Base-by-base conservation (phyloP, 35 echinoderm and acorn worm species). In the Chiridota heheva region DNA sequence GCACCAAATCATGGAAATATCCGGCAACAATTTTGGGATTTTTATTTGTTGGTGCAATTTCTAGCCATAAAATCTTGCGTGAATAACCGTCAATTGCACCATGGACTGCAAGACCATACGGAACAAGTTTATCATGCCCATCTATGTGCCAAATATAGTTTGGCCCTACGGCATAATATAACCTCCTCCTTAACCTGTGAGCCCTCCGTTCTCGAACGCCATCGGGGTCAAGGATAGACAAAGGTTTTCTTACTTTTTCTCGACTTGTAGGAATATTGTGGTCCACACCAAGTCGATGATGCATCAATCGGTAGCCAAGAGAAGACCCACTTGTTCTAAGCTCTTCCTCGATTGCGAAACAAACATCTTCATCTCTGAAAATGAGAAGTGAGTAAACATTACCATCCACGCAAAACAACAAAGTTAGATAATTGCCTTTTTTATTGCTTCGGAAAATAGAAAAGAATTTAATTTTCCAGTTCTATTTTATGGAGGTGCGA, bases 241-340 rank as follows among this genome's bases (percentile, higher is more conserved):
- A 46, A 10, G 78, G 37, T 27, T 45, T 32, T 40, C 72, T 65
- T 30, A 78, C 84, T 5, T 27, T 73, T 42, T 78, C 56, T 70
- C 60, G 51, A 10, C 40, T 77, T 31, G 69, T 67, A 13, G n/a
- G 57, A 33, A 80, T 39, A 33, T 69, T 44, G 70, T 71, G 81
- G 24, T 15, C 66, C 35, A 49, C 60, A 34, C 59, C 63, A 55
- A 88, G 66, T 16, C 77, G 47, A 68, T 46, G 76, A 27, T 60
- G 66, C 61, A 61, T 81, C 33, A 87, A 81, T 26, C 75, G 61
- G 72, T 88, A 88, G 6, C 76, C 86, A 13, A 85, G 49, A 5
- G 34, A 57, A 18, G 16, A 25, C 25, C 17, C 28, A 26, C 0
- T 66, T 66, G 0, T 29, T 27, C 20, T 36, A 36, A 66, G 28